These are phyloP conservation scores for Schizopygopsis pylzovi DNA, from an alignment of 2,797 vertebrate genomes.

Conservation along the genomic window DNA sequence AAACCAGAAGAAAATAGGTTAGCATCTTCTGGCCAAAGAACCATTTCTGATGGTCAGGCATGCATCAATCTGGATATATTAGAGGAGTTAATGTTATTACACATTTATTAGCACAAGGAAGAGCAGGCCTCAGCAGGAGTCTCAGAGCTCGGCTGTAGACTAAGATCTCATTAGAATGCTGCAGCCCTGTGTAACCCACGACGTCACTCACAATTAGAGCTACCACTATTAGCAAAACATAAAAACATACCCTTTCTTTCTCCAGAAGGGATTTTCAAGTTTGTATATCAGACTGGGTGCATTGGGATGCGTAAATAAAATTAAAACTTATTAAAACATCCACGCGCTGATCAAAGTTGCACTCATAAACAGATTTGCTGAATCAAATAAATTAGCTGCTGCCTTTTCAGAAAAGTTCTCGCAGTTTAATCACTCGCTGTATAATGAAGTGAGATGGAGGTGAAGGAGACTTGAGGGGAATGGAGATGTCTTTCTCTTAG, in stretches of 20 bases:
- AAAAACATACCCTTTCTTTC: slow-evolving; percentile 31
- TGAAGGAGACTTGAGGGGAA: slow-evolving; percentile 21
- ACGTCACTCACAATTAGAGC: slow-evolving; percentile 79
- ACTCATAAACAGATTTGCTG: slow-evolving; percentile 82
- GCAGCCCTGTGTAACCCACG: slow-evolving; percentile 68
- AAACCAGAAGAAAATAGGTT: slow-evolving; percentile 16
- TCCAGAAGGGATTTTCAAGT: slow-evolving; percentile 49
- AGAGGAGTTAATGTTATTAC: slow-evolving; percentile 41
- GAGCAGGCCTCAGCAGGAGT: slow-evolving; percentile 37
- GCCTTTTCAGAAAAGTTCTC: slow-evolving; percentile 76
- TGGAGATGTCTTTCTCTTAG: slow-evolving; percentile 34
- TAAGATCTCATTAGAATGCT: slow-evolving; percentile 71
- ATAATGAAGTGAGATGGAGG: slow-evolving; percentile 61
- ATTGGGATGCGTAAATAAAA: slow-evolving; percentile 82
- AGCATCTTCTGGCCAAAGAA: neutral
- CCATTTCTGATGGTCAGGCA: slow-evolving; percentile 34
- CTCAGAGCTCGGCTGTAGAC: slow-evolving; percentile 58
- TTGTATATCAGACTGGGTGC: slow-evolving; percentile 79
- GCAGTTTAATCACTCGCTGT: slow-evolving; percentile 69
- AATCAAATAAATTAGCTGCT: slow-evolving; percentile 82
- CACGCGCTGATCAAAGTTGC: slow-evolving; percentile 81
- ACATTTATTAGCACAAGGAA: slow-evolving; percentile 38
- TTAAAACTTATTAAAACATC: slow-evolving; percentile 84
- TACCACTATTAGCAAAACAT: slow-evolving; percentile 47
- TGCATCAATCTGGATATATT: slow-evolving; percentile 27